These are phyloP conservation scores for Thymallus thymallus DNA, from an alignment of 2,113 vertebrate species.

Conservation along the genomic window DNA sequence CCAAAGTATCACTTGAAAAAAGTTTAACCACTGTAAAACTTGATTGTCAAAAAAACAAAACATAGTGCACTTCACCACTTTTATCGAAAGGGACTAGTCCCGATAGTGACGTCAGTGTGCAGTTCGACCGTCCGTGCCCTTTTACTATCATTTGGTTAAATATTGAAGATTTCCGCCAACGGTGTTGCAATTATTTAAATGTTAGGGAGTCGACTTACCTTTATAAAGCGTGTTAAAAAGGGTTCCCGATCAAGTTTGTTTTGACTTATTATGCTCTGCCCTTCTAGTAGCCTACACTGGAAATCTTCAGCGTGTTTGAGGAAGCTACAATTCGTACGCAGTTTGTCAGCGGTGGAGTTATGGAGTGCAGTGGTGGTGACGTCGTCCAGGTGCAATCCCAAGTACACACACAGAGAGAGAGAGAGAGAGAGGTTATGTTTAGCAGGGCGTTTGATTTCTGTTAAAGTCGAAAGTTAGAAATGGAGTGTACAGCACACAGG, in stretches of 20 bases:
- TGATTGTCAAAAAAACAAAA: too few species aligned
- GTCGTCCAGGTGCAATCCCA: slow-evolving; percentile 63
- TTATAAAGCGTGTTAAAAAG: neutral
- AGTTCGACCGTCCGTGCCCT: too few species aligned
- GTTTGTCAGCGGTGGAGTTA: neutral
- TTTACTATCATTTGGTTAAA: neutral
- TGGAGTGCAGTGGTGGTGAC: slow-evolving; percentile 47
- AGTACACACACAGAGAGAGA: neutral
- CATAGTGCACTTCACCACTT: too few species aligned
- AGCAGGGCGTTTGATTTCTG: neutral
- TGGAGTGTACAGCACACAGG: neutral
- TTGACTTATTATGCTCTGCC: neutral
- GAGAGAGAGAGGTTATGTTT: neutral
- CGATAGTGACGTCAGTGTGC: too few species aligned
- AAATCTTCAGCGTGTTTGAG: slow-evolving; percentile 41
- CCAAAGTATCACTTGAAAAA: too few species aligned
- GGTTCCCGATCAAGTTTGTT: neutral
- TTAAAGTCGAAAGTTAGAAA: too few species aligned
- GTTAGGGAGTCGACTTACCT: neutral
- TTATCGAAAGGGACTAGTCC: too few species aligned
- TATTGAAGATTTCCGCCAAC: neutral
- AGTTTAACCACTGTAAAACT: too few species aligned
- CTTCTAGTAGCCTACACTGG: neutral
- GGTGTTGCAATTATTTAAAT: neutral
- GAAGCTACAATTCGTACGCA: slow-evolving; percentile 47